phyloP scores from a whole-genome alignment of 2,888 invertebrate genomes.

The Mechanitis messenoides region DNA sequence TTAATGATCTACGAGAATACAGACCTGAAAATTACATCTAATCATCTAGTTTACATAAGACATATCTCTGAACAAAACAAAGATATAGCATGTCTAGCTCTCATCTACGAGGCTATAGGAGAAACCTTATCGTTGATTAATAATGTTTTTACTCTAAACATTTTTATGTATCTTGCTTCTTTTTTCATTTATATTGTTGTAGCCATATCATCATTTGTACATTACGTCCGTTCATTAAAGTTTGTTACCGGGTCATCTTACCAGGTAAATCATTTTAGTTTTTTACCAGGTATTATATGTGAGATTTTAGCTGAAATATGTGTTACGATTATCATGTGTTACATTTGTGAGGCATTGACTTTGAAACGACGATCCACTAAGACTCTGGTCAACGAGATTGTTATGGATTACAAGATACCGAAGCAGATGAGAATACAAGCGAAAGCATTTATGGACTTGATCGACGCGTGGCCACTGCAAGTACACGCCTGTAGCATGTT shows the following conservation, averaged over 20 bases:
- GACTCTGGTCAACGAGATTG: constrained; percentile 48
- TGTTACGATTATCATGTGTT: constrained; percentile 43
- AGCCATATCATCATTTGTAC: constrained; percentile 34
- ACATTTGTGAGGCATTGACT: constrained; percentile 45
- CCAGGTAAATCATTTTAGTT: not conserved
- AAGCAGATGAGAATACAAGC: constrained; percentile 50
- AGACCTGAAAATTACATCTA: not conserved
- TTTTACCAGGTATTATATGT: constrained; percentile 21
- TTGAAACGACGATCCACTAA: constrained; percentile 44
- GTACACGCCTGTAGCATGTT: constrained; percentile 50
- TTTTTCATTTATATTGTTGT: constrained; percentile 18
- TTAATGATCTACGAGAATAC: not conserved
- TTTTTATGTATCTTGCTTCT: constrained; percentile 39
- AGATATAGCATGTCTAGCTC: constrained; percentile 33
- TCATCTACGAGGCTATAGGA: constrained; percentile 25
- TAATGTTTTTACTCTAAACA: constrained; percentile 49
- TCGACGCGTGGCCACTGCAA: constrained; percentile 48
- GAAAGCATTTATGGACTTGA: constrained; percentile 56
- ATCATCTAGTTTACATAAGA: constrained; percentile 8
- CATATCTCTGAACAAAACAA: constrained; percentile 8
- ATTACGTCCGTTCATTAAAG: too few species aligned
- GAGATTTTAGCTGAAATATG: constrained; percentile 45
- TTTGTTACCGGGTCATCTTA: too few species aligned
- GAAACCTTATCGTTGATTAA: constrained; percentile 45
- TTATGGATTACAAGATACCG: constrained; percentile 55